Evolutionary conservation across 2,888 invertebrate species (phyloP).

Genomic region (Cetonia aurata): DNA sequence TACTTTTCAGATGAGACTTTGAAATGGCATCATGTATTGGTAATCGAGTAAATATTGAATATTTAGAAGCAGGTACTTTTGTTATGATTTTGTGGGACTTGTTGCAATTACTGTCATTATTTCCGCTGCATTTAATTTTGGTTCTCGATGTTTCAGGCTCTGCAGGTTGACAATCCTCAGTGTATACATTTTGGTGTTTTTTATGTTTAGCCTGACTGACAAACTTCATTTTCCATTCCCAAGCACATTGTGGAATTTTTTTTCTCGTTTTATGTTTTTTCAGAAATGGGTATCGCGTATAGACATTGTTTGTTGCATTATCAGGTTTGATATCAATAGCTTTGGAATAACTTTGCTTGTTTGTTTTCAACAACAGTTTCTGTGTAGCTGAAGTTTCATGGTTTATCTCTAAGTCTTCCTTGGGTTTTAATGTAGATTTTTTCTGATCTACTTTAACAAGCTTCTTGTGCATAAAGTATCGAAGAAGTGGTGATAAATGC

Average conservation of each 20-base stretch:
- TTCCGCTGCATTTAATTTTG: too few species aligned
- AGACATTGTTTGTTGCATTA: not conserved
- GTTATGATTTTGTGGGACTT: too few species aligned
- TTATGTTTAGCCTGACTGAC: not conserved
- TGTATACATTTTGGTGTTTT: not conserved
- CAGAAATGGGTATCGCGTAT: constrained; percentile 16
- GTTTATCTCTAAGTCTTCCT: not conserved
- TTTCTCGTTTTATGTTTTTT: constrained; percentile 3
- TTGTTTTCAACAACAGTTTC: too few species aligned
- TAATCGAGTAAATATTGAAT: too few species aligned
- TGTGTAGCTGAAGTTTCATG: too few species aligned
- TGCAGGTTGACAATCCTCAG: not conserved
- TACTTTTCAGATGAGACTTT: constrained; percentile 1
- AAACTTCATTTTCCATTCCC: constrained; percentile 23
- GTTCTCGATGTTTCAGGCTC: too few species aligned
- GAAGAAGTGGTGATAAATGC: constrained; percentile 15
- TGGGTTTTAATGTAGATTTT: not conserved
- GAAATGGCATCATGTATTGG: too few species aligned
- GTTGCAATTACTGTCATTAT: too few species aligned
- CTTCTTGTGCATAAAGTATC: constrained; percentile 15
- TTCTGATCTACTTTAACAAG: not conserved
- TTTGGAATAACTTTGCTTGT: too few species aligned
- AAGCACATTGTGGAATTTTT: not conserved
- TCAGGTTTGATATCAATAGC: too few species aligned
- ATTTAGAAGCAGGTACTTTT: too few species aligned